Evolutionary conservation across 2,888 invertebrate species (phyloP).

Genomic region (Malachius bipustulatus): DNA sequence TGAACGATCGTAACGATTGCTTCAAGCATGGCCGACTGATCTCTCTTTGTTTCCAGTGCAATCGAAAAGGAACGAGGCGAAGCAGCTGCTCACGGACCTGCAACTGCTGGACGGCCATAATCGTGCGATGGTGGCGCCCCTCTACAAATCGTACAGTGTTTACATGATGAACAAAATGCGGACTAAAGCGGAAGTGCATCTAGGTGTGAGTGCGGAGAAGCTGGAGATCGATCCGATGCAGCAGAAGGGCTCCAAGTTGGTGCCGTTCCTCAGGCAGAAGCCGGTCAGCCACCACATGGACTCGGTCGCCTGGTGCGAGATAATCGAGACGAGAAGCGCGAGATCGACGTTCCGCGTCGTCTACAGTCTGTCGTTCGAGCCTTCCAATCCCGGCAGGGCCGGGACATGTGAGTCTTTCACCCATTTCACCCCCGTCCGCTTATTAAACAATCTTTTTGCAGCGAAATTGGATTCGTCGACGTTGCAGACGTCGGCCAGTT

Average conservation of each 20-base stretch:
- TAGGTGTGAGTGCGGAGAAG: conserved; percentile 81
- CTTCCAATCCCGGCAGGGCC: conserved; percentile 3
- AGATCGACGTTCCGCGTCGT: conserved; percentile 65
- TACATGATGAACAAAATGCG: conserved; percentile 68
- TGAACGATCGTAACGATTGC: too few relatives aligned
- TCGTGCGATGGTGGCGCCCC: conserved; percentile 72
- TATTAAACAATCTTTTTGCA: neutral
- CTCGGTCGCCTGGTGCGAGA: conserved; percentile 75
- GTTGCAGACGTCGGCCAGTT: conserved; percentile 44
- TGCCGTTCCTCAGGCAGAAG: conserved; percentile 44
- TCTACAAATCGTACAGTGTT: conserved; percentile 73
- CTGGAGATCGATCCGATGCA: conserved; percentile 82
- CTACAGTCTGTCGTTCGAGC: conserved; percentile 41
- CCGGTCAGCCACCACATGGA: conserved; percentile 80
- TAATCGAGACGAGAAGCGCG: conserved; percentile 61
- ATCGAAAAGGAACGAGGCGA: conserved; percentile 29
- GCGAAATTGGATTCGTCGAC: conserved; percentile 24
- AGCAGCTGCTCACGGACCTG: conserved; percentile 40
- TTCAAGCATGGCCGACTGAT: too few relatives aligned
- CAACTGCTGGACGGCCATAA: conserved; percentile 61
- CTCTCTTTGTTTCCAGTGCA: conserved; percentile 21
- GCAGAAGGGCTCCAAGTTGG: conserved; percentile 46
- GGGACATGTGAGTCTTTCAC: neutral
- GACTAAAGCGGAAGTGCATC: conserved; percentile 70
- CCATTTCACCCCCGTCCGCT: neutral